Evolutionary conservation across 2,888 invertebrate genomes (phyloP).

Genomic region (Rotaria sp.): DNA sequence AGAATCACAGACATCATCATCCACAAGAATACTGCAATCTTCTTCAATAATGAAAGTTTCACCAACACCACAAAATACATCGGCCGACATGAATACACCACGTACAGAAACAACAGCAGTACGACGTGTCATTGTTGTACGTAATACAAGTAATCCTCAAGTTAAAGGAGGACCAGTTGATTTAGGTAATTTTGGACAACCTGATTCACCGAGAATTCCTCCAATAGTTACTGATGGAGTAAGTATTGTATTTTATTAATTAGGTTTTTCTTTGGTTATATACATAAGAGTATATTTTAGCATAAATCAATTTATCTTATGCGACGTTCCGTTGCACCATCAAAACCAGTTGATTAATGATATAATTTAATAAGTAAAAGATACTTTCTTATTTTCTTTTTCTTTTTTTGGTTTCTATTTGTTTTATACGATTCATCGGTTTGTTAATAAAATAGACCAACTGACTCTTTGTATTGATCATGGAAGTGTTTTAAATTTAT

Average conservation of each 20-base stretch:
- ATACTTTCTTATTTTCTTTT: too few species aligned
- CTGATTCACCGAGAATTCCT: background rate
- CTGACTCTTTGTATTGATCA: too few species aligned
- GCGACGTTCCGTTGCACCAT: background rate
- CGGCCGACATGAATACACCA: background rate
- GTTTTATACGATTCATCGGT: too few species aligned
- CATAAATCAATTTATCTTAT: background rate
- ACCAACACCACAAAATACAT: background rate
- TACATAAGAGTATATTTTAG: background rate
- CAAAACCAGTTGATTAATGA: too few species aligned
- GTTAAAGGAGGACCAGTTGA: too few species aligned
- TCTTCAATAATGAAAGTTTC: background rate
- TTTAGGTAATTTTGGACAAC: background rate
- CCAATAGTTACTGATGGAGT: background rate
- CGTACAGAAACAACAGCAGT: background rate
- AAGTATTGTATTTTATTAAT: too few species aligned
- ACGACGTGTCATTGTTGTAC: background rate
- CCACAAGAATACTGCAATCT: too few species aligned
- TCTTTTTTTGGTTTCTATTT: too few species aligned
- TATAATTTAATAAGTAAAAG: too few species aligned
- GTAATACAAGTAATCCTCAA: background rate
- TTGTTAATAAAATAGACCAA: too few species aligned
- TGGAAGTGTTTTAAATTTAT: too few species aligned
- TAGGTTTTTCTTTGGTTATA: too few species aligned
- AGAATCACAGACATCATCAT: background rate